Base-by-base conservation (phyloP, 2,888 invertebrate genomes). In the Hydrotaea diabolus region DNA sequence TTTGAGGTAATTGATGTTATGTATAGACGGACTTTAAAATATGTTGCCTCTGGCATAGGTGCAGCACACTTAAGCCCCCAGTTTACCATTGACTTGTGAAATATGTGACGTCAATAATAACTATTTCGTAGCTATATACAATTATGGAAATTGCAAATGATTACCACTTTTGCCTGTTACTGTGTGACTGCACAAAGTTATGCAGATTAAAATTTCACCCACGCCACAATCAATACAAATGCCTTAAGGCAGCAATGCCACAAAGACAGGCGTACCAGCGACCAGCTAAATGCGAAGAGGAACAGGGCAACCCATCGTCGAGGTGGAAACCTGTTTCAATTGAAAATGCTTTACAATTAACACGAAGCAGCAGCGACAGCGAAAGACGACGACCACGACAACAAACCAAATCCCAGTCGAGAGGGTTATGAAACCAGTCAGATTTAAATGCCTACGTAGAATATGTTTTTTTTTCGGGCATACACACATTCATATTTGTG, bases 311-410 rank as follows among this genome's bases (percentile, higher is more conserved):
- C 23, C 23, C 15, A 23, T 21, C 46, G 69, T 46, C 46, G 43
- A 13, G 23, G 46, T 64, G 46, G 55, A 75, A 80, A 80, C 80
- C 80, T 57, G 80, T 80, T 80, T 74, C 57, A 75, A 69, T 80
- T 75, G 59, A 74, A 80, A 46, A 80, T 75, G 66, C 57, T 71
- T 73, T 64, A 73, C 71, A 73, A 72, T 77, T 71, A 46, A 77
- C 77, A 57, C 57, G 43, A 77, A 76, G 49, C 23, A 11, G 17
- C 49, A 53, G 53, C 59, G 59, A 53, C 49, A 15, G 19, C 23
- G 49, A 31, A 39, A 15, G 17, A 13, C 13, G 36, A 53, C 49
- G n/a, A 72, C 46, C 26, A 31, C 26, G 17, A 72, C 53, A 49
- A 9, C 36, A 13, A 19, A 4, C 53, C 15, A 2, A 11, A 7